Conservation (phyloP, 2,113 vertebrate species). For the Ceuthmochares aereus region DNA sequence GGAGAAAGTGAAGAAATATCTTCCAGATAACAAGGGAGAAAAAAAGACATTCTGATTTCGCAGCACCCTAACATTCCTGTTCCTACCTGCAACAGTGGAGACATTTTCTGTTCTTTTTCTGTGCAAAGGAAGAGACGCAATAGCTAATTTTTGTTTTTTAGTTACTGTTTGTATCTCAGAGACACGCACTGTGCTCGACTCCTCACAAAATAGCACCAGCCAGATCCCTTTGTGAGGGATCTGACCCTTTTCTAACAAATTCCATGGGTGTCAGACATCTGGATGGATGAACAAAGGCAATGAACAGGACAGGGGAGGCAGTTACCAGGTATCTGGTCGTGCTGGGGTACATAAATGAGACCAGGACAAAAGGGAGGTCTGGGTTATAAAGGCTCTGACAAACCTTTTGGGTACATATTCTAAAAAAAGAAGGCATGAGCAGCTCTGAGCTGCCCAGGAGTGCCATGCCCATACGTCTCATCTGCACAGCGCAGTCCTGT, state of each 20-base stretch:
- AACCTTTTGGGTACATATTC: conserved; percentile 16
- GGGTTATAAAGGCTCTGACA: conserved; percentile 31
- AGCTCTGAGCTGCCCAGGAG: background rate
- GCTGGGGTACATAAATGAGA: conserved; percentile 23
- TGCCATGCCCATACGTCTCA: conserved; percentile 9
- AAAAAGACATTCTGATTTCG: background rate
- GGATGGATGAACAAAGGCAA: conserved; percentile 46
- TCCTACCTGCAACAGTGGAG: background rate
- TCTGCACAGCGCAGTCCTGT: background rate
- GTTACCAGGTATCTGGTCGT: conserved; percentile 41
- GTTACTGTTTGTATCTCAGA: background rate
- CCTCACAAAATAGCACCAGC: conserved; percentile 39
- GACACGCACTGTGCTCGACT: background rate
- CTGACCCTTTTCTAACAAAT: conserved; percentile 1
- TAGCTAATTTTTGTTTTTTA: background rate
- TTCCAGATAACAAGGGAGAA: background rate
- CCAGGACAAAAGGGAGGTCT: conserved; percentile 11
- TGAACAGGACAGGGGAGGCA: background rate
- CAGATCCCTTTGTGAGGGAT: conserved; percentile 31
- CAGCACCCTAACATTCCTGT: background rate
- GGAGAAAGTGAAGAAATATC: background rate
- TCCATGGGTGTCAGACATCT: background rate
- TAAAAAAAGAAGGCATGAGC: background rate
- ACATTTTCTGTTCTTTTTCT: background rate
- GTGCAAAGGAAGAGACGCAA: background rate